A percentile compares a stretch with the other conserved stretches of the same genome.
Evolutionary conservation across 1,140 invertebrate genomes (phyloP).

Genomic region (Phenacoccus solenopsis): DNA sequence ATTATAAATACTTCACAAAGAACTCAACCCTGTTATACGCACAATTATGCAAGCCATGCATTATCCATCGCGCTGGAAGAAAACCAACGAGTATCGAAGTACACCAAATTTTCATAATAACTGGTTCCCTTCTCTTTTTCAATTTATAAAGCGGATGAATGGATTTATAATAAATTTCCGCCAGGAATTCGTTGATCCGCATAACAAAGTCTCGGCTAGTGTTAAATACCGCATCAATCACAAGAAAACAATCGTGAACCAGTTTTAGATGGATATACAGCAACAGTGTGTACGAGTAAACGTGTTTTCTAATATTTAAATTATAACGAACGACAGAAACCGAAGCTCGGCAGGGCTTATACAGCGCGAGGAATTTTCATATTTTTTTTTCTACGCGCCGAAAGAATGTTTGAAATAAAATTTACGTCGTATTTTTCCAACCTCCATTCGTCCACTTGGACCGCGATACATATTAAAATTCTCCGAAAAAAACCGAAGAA

Average conservation of each 20-base stretch:
- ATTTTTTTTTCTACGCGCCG: background rate
- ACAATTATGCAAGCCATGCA: no score
- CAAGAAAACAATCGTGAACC: background rate
- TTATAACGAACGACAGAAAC: background rate
- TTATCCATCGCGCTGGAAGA: no score
- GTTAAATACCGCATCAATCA: background rate
- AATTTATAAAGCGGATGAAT: background rate
- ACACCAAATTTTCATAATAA: background rate
- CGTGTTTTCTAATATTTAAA: constrained; percentile 3
- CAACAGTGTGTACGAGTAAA: background rate
- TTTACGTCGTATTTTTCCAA: background rate
- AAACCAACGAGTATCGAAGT: no score
- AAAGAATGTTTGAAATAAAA: background rate
- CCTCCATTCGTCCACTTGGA: background rate
- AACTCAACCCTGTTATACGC: no score
- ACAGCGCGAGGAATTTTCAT: background rate
- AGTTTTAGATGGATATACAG: background rate
- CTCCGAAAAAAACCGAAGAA: no score
- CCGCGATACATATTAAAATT: no score
- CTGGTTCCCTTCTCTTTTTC: background rate
- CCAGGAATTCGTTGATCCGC: background rate
- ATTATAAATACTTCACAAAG: no score
- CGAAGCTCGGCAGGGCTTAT: no score
- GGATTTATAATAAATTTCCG: background rate
- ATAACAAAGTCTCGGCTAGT: background rate